Conservation (phyloP, 2,797 vertebrate genomes). For the Harpagifer antarcticus region DNA sequence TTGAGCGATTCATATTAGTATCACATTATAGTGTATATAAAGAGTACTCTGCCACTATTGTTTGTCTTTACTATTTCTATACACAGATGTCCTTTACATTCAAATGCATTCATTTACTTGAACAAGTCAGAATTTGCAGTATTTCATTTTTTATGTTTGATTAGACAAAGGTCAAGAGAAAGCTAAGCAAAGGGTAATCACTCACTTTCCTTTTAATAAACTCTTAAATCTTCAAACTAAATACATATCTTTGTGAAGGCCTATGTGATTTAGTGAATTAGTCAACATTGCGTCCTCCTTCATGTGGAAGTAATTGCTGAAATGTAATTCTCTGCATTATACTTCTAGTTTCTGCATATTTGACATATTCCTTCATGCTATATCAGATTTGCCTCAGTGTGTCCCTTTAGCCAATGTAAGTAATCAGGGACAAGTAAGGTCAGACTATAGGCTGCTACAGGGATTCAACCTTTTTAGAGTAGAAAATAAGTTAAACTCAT, state of each 20-base stretch:
- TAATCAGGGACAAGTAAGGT: background rate
- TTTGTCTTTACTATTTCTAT: background rate
- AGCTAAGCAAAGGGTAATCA: background rate
- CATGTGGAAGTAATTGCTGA: no score
- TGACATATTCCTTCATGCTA: background rate
- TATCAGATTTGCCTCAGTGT: background rate
- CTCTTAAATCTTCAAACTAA: no score
- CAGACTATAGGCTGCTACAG: background rate
- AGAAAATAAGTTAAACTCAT: background rate
- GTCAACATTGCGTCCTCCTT: no score
- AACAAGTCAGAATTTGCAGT: no score
- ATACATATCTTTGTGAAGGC: no score
- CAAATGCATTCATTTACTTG: no score
- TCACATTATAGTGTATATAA: background rate
- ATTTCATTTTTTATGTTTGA: background rate
- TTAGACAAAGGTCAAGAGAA: background rate
- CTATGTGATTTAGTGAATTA: no score
- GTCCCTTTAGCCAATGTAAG: background rate
- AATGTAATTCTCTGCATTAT: no score
- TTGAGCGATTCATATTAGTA: background rate
- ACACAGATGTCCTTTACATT: background rate
- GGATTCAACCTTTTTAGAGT: background rate
- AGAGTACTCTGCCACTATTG: no score
- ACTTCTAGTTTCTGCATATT: background rate
- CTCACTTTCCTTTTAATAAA: background rate